Conservation (phyloP, 2,888 invertebrate genomes). For the Nebria salina region DNA sequence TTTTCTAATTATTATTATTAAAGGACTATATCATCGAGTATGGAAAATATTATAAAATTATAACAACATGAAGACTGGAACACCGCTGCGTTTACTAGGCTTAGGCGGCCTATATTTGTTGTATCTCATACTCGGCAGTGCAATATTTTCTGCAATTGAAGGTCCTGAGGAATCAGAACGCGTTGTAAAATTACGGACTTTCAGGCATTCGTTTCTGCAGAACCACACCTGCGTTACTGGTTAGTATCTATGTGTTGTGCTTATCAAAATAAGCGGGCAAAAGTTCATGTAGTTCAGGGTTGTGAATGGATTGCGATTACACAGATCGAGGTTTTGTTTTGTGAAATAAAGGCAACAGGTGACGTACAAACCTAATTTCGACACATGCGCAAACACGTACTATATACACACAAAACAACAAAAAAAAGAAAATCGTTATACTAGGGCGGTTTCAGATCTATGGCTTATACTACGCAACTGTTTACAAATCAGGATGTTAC, state of each 20-base stretch:
- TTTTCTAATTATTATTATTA: background rate
- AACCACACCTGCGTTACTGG: constrained; percentile 73
- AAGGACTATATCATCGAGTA: background rate
- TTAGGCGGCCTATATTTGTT: constrained; percentile 65
- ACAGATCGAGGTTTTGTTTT: background rate
- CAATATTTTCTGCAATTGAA: constrained; percentile 83
- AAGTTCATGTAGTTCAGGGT: background rate
- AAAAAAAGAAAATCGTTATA: background rate
- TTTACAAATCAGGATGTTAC: constrained; percentile 26
- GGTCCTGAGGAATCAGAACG: constrained; percentile 73
- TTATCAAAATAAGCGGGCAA: constrained; percentile 9
- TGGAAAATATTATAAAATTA: background rate
- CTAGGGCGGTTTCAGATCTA: constrained; percentile 24
- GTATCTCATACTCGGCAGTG: constrained; percentile 77
- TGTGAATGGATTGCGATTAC: background rate
- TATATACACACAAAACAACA: background rate
- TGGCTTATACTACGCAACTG: constrained; percentile 23
- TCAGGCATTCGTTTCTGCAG: constrained; percentile 70
- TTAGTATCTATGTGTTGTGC: constrained; percentile 60
- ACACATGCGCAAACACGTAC: background rate
- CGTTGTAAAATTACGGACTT: constrained; percentile 66
- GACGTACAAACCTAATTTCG: constrained; percentile 31
- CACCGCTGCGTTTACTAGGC: constrained; percentile 60
- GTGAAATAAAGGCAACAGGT: constrained; percentile 39
- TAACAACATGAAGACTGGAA: background rate